Evolutionary conservation across 2,888 invertebrate species (phyloP), one percentile per base, ranked within the genome.

Genomic region (Nezara viridula): DNA sequence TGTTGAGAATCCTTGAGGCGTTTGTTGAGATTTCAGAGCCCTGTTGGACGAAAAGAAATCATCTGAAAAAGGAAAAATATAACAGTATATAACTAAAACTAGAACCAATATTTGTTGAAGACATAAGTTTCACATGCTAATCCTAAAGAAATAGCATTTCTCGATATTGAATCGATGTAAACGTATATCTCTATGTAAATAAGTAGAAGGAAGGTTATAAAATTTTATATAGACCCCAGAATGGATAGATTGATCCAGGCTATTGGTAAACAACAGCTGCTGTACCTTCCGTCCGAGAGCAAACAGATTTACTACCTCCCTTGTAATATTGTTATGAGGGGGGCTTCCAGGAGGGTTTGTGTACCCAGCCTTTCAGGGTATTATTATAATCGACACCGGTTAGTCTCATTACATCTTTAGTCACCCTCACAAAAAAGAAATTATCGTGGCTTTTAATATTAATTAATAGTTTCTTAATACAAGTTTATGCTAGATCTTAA

Each of bases 241-340:
- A 32, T 14, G 16, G 19, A 7, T 37, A 73, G 66, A 73, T 73
- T 73, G 66, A 32, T 19, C 66, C 66, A 9, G 7, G 7, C 16
- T 19, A 19, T 21, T 73, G 66, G 66, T 73, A 73, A 73, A 73
- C 66, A 73, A 73, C 66, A 73, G 66, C 66, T 73, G 66, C 37
- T 73, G 66, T 73, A 73, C 2, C 37, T 73, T 21, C 16, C 27
- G 1, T 16, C 60, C 12, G n/a, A 44, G 37, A 21, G 37, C 66
- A 73, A 73, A 73, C 66, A 73, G 66, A 32, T 73, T 73, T 73
- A 73, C 66, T 73, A 21, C 19, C 37, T 73, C 21, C 66, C 66
- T 73, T 10, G 60, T 37, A 73, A 73, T 73, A 73, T 73, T 60
- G 60, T n/a, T n/a, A n/a, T n/a, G n/a, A n/a, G n/a, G n/a, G n/a